Evolutionary conservation across 2,797 vertebrate species (phyloP), one percentile per base, ranked within the genome.

Genomic region (Phataginus tricuspis): DNA sequence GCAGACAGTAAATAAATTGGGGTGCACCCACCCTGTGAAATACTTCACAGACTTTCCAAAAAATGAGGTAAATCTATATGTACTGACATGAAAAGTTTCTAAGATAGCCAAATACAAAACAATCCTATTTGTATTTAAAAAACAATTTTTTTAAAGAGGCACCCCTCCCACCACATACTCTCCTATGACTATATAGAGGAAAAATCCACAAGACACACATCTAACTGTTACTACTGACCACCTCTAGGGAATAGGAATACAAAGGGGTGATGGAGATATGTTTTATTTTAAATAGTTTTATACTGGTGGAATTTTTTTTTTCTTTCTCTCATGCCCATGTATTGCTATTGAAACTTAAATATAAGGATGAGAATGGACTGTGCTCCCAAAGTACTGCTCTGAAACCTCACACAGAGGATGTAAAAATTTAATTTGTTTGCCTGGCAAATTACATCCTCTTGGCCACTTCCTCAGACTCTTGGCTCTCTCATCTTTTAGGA

Each of bases 151-250:
- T 10, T 59, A 90, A 19, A 79, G 37, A 39, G 27, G 19, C 61
- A 42, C 3, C 72, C 64, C 16, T 1, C 6, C 15, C 10, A 31
- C 18, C 18, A 37, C 61, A 53, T 72, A 34, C 15, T 64, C 66
- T 59, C 29, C 49, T 31, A 14, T 27, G 21, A 42, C 15, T 91
- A 61, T 74, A 69, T 5, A 74, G 0, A 49, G 55, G 53, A 72
- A 87, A 87, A 68, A n/a, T 19, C 51, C 21, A 63, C 23, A 71
- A 91, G 31, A 63, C 23, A 66, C 27, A 80, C 27, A 53, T 18
- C 19, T 91, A 42, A 66, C 63, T 42, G 29, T 86, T 85, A 87
- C 95, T 89, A 88, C 42, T n/a, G 12, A 86, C 82, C 49, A 72
- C 63, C 29, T 75, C 79, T 68, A 27, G 25, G n/a, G 37, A 66